Conservation (phyloP, 2,888 invertebrate species). For the Piscicola geometra region DNA sequence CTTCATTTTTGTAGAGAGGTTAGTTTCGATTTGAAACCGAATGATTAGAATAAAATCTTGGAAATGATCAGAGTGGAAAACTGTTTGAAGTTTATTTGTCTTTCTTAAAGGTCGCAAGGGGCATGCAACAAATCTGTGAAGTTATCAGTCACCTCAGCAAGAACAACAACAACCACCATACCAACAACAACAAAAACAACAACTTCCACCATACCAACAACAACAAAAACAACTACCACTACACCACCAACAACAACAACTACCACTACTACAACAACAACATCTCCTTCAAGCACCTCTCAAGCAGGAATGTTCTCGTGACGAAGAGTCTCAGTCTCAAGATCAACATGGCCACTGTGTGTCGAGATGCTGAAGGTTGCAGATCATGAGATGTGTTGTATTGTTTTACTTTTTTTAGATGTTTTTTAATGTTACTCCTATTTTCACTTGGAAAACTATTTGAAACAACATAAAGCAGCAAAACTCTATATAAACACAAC, state of each 20-base stretch:
- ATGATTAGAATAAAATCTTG: not conserved
- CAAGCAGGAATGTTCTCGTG: not conserved
- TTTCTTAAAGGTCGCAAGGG: not conserved
- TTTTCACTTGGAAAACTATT: too few species aligned
- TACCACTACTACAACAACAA: constrained; percentile 15
- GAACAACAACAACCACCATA: too few species aligned
- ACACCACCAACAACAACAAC: not conserved
- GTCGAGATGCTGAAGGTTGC: not conserved
- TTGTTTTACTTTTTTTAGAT: not conserved
- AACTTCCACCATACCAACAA: not conserved
- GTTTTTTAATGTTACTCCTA: not conserved
- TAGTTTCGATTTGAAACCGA: not conserved
- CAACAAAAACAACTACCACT: constrained; percentile 1
- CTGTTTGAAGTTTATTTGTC: too few species aligned
- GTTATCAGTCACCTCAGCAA: not conserved
- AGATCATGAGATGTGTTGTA: too few species aligned
- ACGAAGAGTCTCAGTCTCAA: not conserved
- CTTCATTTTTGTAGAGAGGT: constrained; percentile 31
- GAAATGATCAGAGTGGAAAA: too few species aligned
- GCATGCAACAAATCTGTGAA: not conserved
- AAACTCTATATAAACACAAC: too few species aligned
- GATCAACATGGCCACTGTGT: not conserved
- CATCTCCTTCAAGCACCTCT: constrained; percentile 5
- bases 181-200: constrained; percentile 10
- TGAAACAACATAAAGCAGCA: too few species aligned